Evolutionary conservation across 2,113 vertebrate species (phyloP), one percentile per base, ranked within the genome.

Genomic region (Haliaeetus leucogaster): DNA sequence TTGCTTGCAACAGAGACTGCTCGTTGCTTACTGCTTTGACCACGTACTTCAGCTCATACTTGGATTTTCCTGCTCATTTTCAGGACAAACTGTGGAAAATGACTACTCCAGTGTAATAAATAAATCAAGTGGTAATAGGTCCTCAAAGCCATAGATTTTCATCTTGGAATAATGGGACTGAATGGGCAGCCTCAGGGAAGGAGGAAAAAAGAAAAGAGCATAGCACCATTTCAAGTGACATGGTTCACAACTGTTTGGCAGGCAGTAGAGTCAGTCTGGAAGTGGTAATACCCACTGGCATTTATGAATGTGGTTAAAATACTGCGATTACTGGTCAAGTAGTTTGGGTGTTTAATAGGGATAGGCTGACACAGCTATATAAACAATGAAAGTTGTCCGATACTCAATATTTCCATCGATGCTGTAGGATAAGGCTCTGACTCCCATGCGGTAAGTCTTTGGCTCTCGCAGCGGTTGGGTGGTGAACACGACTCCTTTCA

Each of bases 371-470:
- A 99, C 99, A 4, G 99, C 99, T 84, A 99, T 99, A 90, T 99
- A 99, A n/a, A 99, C 98, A 32, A 99, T 99, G 98, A 99, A 99
- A 38, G 99, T 99, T 29, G 99, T 99, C 98, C 98, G 99, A 85
- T 99, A 99, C 79, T 99, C 99, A 6, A 99, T 96, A 70, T 96
- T 98, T 36, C 99, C 98, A 3, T 98, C 98, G 3, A 90, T 73
- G 11, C 98, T 96, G 97, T 99, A 99, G 53, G 99, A 99, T 26
- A 99, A 96, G 25, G 99, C 99, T 76, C 99, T 98, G 17, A 99
- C 99, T 96, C 98, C 98, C 99, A 99, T 99, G 92, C 98, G 98
- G 97, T 99, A 99, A 2, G 99, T 99, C 96, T 98, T 98, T 3
- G 99, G 98, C 95, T 99, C 97, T 16, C 93, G 98, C 7, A 99